phyloP scores from a whole-genome alignment of 2,888 invertebrate species.

The Tyria jacobaeae region DNA sequence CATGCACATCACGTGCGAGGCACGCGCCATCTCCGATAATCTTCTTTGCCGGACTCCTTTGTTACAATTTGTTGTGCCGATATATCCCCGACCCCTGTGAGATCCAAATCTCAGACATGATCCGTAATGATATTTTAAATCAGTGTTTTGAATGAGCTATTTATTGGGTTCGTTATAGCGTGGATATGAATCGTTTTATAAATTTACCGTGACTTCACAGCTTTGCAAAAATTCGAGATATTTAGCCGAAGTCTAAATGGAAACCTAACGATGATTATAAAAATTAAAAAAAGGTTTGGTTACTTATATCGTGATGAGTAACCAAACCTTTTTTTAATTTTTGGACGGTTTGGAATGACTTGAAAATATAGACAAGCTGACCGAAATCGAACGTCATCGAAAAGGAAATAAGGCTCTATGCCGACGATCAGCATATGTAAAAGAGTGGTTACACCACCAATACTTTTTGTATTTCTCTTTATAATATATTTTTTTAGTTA shows the following conservation, averaged over 20 bases:
- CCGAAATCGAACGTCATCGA: too few relatives aligned
- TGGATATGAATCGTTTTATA: constrained; percentile 28
- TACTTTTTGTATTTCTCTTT: too few relatives aligned
- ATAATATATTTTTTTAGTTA: too few relatives aligned
- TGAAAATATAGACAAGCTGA: too few relatives aligned
- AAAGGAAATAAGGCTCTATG: too few relatives aligned
- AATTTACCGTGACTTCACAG: not conserved
- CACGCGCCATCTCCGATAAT: constrained; percentile 83
- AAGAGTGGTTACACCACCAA: not conserved
- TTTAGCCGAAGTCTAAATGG: not conserved
- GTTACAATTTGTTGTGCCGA: constrained; percentile 84
- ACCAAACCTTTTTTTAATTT: too few relatives aligned
- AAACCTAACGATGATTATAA: too few relatives aligned
- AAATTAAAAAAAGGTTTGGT: not conserved
- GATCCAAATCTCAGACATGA: constrained; percentile 80
- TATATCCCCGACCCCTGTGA: constrained; percentile 69
- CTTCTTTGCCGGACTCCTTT: constrained; percentile 83
- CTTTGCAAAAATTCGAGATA: not conserved
- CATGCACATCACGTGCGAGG: constrained; percentile 78
- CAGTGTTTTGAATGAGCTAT: constrained; percentile 71
- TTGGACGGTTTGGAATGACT: too few relatives aligned
- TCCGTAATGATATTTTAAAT: constrained; percentile 85
- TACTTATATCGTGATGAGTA: too few relatives aligned
- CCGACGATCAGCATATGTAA: too few relatives aligned
- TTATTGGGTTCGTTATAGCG: constrained; percentile 61